phyloP scores from a whole-genome alignment of 1,140 invertebrate species.

The Papilio glaucus region DNA sequence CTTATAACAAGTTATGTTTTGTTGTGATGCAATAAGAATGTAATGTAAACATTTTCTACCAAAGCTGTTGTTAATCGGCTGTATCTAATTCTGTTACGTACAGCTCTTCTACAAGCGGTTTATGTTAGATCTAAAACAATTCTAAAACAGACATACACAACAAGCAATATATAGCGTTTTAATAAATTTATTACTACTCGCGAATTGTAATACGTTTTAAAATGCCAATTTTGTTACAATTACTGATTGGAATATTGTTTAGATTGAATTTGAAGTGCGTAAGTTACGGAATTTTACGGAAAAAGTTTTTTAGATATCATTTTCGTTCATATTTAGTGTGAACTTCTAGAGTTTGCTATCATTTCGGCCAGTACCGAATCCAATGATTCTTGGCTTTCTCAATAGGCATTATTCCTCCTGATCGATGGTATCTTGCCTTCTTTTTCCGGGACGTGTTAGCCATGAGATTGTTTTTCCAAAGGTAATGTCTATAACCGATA shows the following conservation, averaged over 20 bases:
- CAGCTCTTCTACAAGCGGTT: slow-evolving; percentile 40
- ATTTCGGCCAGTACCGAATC: not conserved
- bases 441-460: not conserved
- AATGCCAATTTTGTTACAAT: not conserved
- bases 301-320: no score
- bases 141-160: slow-evolving; percentile 51
- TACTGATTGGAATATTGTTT: not conserved
- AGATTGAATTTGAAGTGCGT: not conserved
- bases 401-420: not conserved
- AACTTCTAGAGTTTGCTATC: not conserved
- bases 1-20: not conserved
- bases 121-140: slow-evolving; percentile 51
- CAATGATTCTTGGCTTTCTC: not conserved
- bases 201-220: not conserved
- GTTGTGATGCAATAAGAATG: not conserved
- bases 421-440: not conserved
- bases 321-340: not conserved
- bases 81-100: slow-evolving; percentile 25
- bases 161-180: slow-evolving; percentile 39
- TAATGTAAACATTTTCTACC: not conserved
- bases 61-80: slow-evolving; percentile 36
- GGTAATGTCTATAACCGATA: no score
- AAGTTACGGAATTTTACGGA: not conserved
- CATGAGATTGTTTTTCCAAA: not conserved
- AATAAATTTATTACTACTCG: not conserved